A percentile compares a stretch with the other conserved stretches of the same genome.
Conservation (phyloP, 2,888 invertebrate genomes). For the Microplitis deprimator region DNA sequence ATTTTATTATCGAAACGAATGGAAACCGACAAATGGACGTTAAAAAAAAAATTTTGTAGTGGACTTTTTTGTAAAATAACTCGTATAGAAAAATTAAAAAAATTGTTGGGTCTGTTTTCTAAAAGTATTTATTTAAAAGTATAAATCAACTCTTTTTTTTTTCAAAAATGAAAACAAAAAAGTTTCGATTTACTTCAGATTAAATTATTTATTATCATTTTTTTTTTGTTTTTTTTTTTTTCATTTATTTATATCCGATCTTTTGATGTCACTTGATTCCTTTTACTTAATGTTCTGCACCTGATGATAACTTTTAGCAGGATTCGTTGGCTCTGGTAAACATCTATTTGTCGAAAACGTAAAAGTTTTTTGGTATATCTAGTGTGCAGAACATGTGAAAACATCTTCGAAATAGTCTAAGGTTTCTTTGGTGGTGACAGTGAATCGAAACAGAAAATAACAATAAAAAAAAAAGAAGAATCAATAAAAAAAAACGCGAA, state of each 20-base stretch:
- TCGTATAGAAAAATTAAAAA: too few relatives aligned
- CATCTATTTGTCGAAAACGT: slow-evolving; percentile 60
- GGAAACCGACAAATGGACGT: too few relatives aligned
- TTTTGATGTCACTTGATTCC: slow-evolving; percentile 55
- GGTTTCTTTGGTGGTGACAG: slow-evolving; percentile 14
- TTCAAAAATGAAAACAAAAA: too few relatives aligned
- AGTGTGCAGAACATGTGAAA: slow-evolving; percentile 47
- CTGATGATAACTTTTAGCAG: slow-evolving; percentile 36
- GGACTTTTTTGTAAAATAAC: too few relatives aligned
- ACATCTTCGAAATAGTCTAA: slow-evolving; percentile 35
- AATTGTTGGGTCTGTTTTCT: too few relatives aligned
- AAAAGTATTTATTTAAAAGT: too few relatives aligned
- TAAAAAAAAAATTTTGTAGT: too few relatives aligned
- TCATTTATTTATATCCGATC: slow-evolving; percentile 50
- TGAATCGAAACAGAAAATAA: background rate
- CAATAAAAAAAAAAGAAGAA: slow-evolving; percentile 25
- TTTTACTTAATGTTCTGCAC: slow-evolving; percentile 42
- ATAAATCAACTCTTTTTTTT: too few relatives aligned
- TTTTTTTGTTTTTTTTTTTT: too few relatives aligned
- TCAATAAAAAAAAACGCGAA: slow-evolving; percentile 12
- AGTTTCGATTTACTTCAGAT: too few relatives aligned
- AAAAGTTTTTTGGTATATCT: slow-evolving; percentile 54
- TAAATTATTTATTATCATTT: too few relatives aligned
- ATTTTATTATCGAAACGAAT: too few relatives aligned
- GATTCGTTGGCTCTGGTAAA: slow-evolving; percentile 54